Percentiles rank a stretch among this genome's conserved stretches.
Evolutionary conservation across 2,888 invertebrate genomes (phyloP).

Genomic region (Rhodophaea formosa): DNA sequence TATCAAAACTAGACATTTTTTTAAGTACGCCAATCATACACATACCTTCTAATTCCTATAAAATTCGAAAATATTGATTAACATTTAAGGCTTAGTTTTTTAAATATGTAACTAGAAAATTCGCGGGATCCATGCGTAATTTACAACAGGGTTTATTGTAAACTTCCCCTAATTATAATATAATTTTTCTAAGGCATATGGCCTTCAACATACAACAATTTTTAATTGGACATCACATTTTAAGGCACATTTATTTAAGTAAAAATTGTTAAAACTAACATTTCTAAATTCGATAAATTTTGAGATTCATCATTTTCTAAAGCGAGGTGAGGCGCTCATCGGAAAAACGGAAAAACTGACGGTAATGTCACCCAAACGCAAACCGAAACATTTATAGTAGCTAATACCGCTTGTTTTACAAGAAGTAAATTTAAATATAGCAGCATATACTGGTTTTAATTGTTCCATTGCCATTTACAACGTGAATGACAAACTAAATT

Average conservation of each 20-base stretch:
- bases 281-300: conserved; percentile 11
- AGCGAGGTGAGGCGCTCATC: too few species aligned
- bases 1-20: conserved; percentile 12
- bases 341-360: too few species aligned
- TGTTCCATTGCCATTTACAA: too few species aligned
- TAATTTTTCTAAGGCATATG: conserved; percentile 11
- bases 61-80: background rate
- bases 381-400: too few species aligned
- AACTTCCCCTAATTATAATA: background rate
- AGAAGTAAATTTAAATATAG: too few species aligned
- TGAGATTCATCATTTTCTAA: background rate
- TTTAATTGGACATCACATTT: conserved; percentile 12
- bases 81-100: conserved; percentile 8
- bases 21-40: conserved; percentile 14
- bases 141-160: conserved; percentile 6
- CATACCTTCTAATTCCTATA: conserved; percentile 2
- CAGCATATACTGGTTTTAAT: too few species aligned
- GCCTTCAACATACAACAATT: conserved; percentile 6
- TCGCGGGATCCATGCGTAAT: conserved; percentile 10
- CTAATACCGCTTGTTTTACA: too few species aligned
- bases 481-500: too few species aligned
- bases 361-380: too few species aligned
- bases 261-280: conserved; percentile 2
- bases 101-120: conserved; percentile 2
- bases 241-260: conserved; percentile 7